Evolutionary conservation across 2,888 invertebrate species (phyloP), one percentile per base, ranked within the genome.

Genomic region (Philereme vetulata): DNA sequence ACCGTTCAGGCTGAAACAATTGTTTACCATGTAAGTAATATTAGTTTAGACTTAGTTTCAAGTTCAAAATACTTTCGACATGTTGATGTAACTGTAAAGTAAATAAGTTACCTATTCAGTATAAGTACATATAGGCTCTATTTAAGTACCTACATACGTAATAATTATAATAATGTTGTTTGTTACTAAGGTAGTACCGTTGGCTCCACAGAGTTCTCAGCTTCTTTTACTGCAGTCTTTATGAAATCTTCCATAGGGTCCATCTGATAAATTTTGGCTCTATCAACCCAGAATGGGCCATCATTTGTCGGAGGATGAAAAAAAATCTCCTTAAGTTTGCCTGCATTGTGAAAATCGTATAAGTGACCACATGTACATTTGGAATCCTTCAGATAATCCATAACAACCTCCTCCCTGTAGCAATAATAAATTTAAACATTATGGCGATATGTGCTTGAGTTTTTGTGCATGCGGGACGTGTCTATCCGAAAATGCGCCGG

Each of bases 281-380:
- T 56, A 59, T 90, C 90, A 6, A 90, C 34, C 79, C 81, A 86
- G 54, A 71, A 77, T 0, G 79, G 74, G 0, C 75, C 79, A 43
- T 84, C 75, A 66, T 65, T 84, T 1, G 80, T 80, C 1, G 90
- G 74, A 3, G 75, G 81, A 60, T 88, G 68, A 56, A 90, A 88
- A 68, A 79, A 90, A 60, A 81, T 88, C 21, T 86, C 87, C 45
- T 59, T 77, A 0, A 68, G 4, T 69, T 78, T 80, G 0, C 81
- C 81, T 57, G 80, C 75, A 48, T 83, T 67, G 42, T 81, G 69
- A 36, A 70, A 81, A 67, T 91, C 91, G 57, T 88, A 91, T 3
- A 80, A 71, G 69, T 91, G 91, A 5, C 84, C 85, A 64, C 91
- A 90, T 76, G 72, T 85, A 66, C 91, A 91, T 60, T 80, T 86